These are phyloP conservation scores for Echinops telfairi DNA, from an alignment of 2,113 vertebrate genomes.

Conservation along the genomic window DNA sequence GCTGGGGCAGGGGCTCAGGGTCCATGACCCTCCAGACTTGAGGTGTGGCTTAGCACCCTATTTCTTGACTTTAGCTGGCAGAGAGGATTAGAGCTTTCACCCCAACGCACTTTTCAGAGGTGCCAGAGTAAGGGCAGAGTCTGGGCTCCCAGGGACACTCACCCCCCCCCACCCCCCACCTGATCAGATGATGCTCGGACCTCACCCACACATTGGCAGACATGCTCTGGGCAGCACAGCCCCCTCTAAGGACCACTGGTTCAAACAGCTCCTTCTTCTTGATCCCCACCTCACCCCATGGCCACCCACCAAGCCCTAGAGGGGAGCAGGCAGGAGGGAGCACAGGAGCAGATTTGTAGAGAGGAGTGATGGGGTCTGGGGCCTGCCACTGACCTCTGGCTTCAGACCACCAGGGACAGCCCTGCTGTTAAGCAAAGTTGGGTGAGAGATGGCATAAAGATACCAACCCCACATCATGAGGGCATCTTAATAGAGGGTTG, in stretches of 20 bases:
- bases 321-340: background rate
- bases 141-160: background rate
- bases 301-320: background rate
- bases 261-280: no score
- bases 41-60: background rate
- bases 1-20: background rate
- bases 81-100: background rate
- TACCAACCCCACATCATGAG: fast-evolving
- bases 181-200: background rate
- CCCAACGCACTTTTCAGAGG: background rate
- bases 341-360: background rate
- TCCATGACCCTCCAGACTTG: background rate
- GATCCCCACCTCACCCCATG: no score
- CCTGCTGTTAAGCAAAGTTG: fast-evolving
- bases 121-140: background rate
- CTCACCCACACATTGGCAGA: background rate
- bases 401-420: no score
- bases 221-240: fast-evolving
- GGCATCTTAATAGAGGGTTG: no score
- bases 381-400: fast-evolving
- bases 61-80: background rate
- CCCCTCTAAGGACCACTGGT: background rate
- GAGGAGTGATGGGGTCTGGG: background rate
- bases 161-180: no score
- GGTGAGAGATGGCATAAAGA: background rate